phyloP scores from a whole-genome alignment of 2,888 invertebrate genomes.

The Cosmia pyralina region DNA sequence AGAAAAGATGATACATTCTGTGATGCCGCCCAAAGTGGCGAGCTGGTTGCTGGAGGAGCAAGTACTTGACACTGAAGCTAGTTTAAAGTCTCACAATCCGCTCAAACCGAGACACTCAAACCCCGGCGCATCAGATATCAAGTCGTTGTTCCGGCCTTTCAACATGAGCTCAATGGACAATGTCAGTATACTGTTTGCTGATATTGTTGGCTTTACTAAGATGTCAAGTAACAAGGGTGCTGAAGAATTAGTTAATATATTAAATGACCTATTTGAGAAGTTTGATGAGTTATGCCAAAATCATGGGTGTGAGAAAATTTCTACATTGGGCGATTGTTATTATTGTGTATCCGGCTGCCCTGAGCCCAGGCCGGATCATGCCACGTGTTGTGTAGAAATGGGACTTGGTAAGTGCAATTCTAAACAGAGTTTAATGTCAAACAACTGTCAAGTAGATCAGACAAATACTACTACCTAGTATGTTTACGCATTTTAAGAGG shows the following conservation, averaged over 20 bases:
- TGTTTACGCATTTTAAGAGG: not conserved
- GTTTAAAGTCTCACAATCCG: constrained; percentile 86
- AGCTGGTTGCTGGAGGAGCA: constrained; percentile 95
- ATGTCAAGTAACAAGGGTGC: constrained; percentile 99
- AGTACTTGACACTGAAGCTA: constrained; percentile 90
- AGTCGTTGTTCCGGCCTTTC: constrained; percentile 97
- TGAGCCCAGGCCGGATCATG: constrained; percentile 97
- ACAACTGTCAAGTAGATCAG: not conserved
- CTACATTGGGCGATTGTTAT: constrained; percentile 98
- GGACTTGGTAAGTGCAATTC: constrained; percentile 92
- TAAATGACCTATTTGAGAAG: constrained; percentile 98
- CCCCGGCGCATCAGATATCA: constrained; percentile 92
- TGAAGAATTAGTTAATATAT: constrained; percentile 97
- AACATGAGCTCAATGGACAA: constrained; percentile 99
- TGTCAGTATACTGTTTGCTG: constrained; percentile 98
- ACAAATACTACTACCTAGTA: constrained; percentile 3
- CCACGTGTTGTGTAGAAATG: constrained; percentile 99
- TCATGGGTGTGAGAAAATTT: constrained; percentile 98
- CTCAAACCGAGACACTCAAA: constrained; percentile 88
- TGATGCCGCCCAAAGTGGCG: constrained; percentile 98
- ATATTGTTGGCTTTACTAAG: constrained; percentile 99
- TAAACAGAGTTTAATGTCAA: constrained; percentile 19
- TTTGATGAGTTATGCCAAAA: constrained; percentile 97
- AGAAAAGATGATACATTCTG: constrained; percentile 99
- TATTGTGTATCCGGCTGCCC: constrained; percentile 99